Percentiles rank a stretch among this genome's conserved stretches.
Evolutionary conservation across 2,797 vertebrate species (phyloP).

Genomic region (Craterocephalus amniculus): DNA sequence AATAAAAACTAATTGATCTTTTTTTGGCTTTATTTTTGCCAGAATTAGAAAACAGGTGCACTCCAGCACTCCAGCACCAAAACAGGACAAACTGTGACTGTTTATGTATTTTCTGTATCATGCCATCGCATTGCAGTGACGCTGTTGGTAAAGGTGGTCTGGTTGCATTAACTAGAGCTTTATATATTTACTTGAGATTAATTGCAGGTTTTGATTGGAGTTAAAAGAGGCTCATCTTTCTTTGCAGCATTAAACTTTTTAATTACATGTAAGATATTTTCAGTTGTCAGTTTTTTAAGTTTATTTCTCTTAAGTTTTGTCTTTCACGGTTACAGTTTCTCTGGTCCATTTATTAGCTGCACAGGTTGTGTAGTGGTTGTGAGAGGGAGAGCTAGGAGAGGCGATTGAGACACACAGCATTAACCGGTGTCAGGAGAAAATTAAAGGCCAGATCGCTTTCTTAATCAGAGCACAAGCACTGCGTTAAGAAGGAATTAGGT

Average conservation of each 20-base stretch:
- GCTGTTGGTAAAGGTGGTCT: no score
- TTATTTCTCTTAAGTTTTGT: neutral
- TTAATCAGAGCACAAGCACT: slow-evolving; percentile 98
- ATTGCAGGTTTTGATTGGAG: neutral
- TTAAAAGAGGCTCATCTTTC: neutral
- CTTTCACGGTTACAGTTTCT: neutral
- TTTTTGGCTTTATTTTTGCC: neutral
- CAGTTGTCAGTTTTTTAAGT: neutral
- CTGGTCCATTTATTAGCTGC: slow-evolving; percentile 32
- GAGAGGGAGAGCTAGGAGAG: slow-evolving; percentile 56
- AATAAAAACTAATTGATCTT: neutral
- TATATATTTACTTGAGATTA: neutral
- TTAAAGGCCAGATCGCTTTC: slow-evolving; percentile 96
- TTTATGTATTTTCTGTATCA: neutral
- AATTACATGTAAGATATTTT: neutral
- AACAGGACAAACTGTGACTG: neutral
- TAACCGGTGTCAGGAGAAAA: slow-evolving; percentile 96
- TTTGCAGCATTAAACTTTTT: neutral
- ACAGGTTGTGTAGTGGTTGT: slow-evolving; percentile 26
- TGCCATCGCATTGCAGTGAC: neutral
- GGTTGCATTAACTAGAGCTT: no score
- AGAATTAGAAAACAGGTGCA: neutral
- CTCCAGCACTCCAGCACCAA: neutral
- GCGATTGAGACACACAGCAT: slow-evolving; percentile 93
- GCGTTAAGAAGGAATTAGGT: slow-evolving; percentile 95